A percentile compares a stretch with the other conserved stretches of the same genome.
Conservation (phyloP, 2,113 vertebrate species). For the Festucalex cinctus region DNA sequence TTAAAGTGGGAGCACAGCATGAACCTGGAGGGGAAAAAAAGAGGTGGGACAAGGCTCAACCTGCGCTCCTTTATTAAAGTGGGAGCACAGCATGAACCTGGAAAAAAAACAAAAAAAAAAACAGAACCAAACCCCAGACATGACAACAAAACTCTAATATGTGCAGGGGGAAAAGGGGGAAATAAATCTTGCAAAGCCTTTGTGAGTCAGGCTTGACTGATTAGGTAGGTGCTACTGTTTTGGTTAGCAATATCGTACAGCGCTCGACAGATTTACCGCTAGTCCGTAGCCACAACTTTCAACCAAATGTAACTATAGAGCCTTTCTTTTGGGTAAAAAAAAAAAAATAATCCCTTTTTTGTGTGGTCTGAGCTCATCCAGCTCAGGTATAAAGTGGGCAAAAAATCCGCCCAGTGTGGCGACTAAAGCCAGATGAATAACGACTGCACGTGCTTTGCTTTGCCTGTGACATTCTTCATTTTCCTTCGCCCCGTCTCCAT, state of each 20-base stretch:
- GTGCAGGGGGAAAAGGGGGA: no score
- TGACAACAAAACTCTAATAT: no score
- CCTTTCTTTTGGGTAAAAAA: background rate
- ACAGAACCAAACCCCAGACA: no score
- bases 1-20: no score
- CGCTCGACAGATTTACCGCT: background rate
- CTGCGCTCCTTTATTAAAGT: no score
- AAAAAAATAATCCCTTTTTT: no score
- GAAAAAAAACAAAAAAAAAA: no score
- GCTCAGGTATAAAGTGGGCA: conserved; percentile 16
- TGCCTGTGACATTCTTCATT: conserved; percentile 28
- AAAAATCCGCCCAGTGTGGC: conserved; percentile 11
- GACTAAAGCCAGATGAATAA: conserved; percentile 38
- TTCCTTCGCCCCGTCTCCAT: conserved; percentile 17
- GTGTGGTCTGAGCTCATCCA: conserved; percentile 20
- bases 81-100: no score
- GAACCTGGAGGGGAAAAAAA: no score
- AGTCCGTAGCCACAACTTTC: background rate
- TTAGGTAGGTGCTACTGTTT: background rate
- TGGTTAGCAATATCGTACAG: background rate
- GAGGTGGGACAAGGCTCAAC: no score
- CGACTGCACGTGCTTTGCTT: conserved; percentile 39
- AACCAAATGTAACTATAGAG: background rate
- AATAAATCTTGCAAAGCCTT: no score
- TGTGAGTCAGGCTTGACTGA: background rate